A percentile compares a stretch with the other conserved stretches of the same genome.
Evolutionary conservation across 2,888 invertebrate species (phyloP).

Genomic region (Tinea pellionella): DNA sequence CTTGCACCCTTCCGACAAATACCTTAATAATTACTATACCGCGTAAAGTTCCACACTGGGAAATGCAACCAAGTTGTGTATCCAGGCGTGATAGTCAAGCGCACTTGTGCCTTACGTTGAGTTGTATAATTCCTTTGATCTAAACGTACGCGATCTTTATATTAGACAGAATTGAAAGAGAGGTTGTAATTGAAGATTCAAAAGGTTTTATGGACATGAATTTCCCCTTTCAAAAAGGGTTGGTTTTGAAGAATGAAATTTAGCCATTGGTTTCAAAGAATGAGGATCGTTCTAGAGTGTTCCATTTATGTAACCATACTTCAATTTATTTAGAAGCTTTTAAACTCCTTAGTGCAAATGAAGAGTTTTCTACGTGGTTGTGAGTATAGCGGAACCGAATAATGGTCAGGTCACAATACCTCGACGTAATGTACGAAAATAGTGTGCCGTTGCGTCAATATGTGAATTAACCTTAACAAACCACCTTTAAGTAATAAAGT

Average conservation of each 20-base stretch:
- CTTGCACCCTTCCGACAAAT: slow-evolving; percentile 10
- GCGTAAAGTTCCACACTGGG: not conserved
- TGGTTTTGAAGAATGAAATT: not conserved
- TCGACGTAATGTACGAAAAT: no score
- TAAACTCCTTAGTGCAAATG: not conserved
- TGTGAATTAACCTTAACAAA: no score
- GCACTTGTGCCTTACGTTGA: not conserved
- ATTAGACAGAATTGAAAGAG: slow-evolving; percentile 8
- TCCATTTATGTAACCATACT: not conserved
- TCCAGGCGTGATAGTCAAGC: not conserved
- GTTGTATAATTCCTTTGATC: not conserved
- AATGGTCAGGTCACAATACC: no score
- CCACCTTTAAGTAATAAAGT: no score
- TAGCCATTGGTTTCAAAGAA: not conserved
- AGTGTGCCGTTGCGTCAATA: no score
- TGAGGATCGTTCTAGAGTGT: not conserved
- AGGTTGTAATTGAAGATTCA: slow-evolving; percentile 2
- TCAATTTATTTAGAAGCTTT: not conserved
- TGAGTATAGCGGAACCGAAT: no score
- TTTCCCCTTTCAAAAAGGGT: not conserved
- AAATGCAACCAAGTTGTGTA: not conserved
- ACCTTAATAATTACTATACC: not conserved
- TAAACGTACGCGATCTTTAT: not conserved
- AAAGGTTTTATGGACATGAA: not conserved
- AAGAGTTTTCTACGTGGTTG: not conserved